These are phyloP conservation scores for Axis porcinus DNA, from an alignment of 2,113 vertebrate species.

Conservation along the genomic window DNA sequence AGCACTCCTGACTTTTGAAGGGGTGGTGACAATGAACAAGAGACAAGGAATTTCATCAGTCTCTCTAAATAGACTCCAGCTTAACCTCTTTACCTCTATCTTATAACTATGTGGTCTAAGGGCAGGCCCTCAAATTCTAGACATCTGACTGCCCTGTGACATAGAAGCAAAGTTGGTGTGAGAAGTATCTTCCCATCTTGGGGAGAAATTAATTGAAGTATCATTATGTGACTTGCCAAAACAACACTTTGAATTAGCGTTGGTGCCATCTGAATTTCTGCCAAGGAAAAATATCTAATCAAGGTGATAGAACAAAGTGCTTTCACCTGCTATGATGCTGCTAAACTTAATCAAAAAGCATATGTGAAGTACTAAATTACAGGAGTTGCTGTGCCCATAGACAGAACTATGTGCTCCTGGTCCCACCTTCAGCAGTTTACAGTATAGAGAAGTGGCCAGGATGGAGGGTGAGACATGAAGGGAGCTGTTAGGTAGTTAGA, in stretches of 20 bases:
- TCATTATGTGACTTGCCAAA: neutral
- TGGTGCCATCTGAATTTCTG: constrained; percentile 1
- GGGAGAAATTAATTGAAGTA: neutral
- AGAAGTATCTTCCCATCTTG: neutral
- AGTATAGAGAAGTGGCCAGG: neutral
- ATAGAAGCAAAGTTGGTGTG: neutral
- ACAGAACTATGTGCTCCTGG: neutral
- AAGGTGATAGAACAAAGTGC: neutral
- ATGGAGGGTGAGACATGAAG: neutral
- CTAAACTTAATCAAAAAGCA: constrained; percentile 48
- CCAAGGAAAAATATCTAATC: constrained; percentile 47
- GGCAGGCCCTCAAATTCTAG: neutral
- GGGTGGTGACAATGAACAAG: fast-evolving
- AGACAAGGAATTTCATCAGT: neutral
- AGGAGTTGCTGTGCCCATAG: neutral
- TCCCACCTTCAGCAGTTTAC: neutral
- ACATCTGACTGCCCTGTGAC: neutral
- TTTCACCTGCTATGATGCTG: neutral
- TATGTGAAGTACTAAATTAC: constrained; percentile 28
- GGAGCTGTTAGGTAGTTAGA: neutral
- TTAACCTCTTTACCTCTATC: neutral
- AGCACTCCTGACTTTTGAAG: neutral
- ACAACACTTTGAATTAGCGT: neutral
- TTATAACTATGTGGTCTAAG: neutral
- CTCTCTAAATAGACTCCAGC: neutral